Base-by-base conservation (phyloP, 2,113 vertebrate genomes). In the Amphilophus citrinellus region DNA sequence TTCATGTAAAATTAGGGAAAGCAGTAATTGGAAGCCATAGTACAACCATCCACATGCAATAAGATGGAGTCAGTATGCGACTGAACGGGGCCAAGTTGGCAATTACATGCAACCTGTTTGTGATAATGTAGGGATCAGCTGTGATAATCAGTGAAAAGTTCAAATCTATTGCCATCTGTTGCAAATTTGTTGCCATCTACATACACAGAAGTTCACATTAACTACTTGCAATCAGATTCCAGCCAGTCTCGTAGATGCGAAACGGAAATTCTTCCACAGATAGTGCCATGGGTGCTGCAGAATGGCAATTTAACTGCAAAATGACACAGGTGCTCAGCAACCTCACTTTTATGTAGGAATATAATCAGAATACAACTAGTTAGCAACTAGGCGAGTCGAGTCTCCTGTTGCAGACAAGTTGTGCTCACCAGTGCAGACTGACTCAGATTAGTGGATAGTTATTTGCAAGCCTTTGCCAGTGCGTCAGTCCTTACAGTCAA, bases 351-450 rank as follows among this genome's bases (percentile, higher is more conserved):
- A 44, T 44, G 63, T 24, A 66, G n/a, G 63, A 66, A 44, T 66
- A 24, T 66, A 66, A 66, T 22, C 14, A 47, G 37, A 39, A 39
- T 39, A 39, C 37, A 39, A 39, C 37, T 6, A 10, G 37, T 39
- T 39, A 39, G 37, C 37, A 39, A 10, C 37, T 39, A 39, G 37
- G 39, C 22, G 1, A 68, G 14, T 68, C 1, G 15, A 47, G 63
- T 68, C 39, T 68, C 63, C 63, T 47, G 63, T 68, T 42, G 63
- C 39, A 68, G 63, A 68, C 42, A 47, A 68, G 39, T 68, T 68
- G 63, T 22, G 22, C 37, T 39, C 63, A 47, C 39, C 2, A 22
- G 3, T 47, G 39, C 22, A 68, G 22, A 27, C 39, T 47, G 63
- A 10, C 63, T 47, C 22, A 27, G 39, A 44, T 47, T 42, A 47